These are phyloP conservation scores for Philantomba maxwellii DNA, from an alignment of 2,113 vertebrate genomes.

Conservation along the genomic window DNA sequence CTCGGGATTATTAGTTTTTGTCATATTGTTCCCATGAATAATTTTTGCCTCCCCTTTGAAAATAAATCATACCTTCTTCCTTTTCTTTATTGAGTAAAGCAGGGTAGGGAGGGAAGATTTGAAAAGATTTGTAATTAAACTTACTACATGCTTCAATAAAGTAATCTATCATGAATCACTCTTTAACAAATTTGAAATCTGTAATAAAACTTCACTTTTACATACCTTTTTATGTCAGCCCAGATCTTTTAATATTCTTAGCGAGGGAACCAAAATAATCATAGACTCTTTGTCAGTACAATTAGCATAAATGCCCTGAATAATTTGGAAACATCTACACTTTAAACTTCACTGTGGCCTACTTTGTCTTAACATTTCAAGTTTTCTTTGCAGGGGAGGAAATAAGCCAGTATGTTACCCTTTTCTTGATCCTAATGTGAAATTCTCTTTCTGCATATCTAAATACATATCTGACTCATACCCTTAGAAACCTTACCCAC, in stretches of 20 bases:
- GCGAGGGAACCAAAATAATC: constrained; percentile 59
- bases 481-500: constrained; percentile 36
- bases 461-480: constrained; percentile 51
- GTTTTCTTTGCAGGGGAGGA: not conserved
- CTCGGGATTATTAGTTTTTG: constrained; percentile 34
- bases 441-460: constrained; percentile 53
- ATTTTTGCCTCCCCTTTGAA: constrained; percentile 2
- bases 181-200: constrained; percentile 55
- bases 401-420: not conserved
- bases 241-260: constrained; percentile 61
- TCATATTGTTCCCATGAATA: constrained; percentile 23
- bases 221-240: constrained; percentile 33
- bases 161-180: constrained; percentile 40
- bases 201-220: constrained; percentile 56
- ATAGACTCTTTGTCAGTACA: constrained; percentile 48
- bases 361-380: constrained; percentile 29
- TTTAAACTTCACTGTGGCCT: constrained; percentile 5
- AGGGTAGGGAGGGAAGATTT: not conserved
- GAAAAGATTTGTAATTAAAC: constrained; percentile 63
- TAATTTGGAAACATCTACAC: constrained; percentile 45
- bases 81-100: constrained; percentile 43
- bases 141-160: constrained; percentile 44
- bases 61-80: constrained; percentile 26
- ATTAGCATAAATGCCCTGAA: constrained; percentile 56
- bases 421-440: constrained; percentile 33